These are phyloP conservation scores for Scaptomyza graminum DNA, from an alignment of 1,140 invertebrate genomes.

Conservation along the genomic window DNA sequence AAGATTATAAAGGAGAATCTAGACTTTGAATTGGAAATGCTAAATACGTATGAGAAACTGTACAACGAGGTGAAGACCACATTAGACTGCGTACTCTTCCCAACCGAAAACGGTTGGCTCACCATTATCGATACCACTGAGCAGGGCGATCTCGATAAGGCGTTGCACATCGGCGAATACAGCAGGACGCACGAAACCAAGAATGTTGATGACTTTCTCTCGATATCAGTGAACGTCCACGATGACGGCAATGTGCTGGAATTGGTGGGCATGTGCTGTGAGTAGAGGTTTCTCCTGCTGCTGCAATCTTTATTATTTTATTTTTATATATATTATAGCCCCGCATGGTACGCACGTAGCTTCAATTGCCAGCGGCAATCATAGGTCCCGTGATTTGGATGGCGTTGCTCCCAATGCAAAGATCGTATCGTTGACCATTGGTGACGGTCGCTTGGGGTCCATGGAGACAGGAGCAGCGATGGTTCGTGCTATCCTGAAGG, in stretches of 20 bases:
- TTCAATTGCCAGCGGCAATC: slow-evolving; percentile 96
- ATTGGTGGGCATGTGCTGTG: slow-evolving; percentile 96
- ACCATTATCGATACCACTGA: slow-evolving; percentile 84
- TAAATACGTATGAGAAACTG: slow-evolving; percentile 94
- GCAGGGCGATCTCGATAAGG: slow-evolving; percentile 90
- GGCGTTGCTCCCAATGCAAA: slow-evolving; percentile 98
- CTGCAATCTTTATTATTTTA: background rate
- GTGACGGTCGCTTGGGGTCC: slow-evolving; percentile 92
- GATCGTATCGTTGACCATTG: slow-evolving; percentile 96
- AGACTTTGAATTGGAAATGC: slow-evolving; percentile 92
- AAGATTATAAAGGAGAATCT: slow-evolving; percentile 95
- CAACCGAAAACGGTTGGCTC: slow-evolving; percentile 89
- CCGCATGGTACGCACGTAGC: slow-evolving; percentile 98
- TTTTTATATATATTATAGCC: slow-evolving; percentile 85
- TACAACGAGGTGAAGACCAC: slow-evolving; percentile 93
- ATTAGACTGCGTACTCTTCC: slow-evolving; percentile 97
- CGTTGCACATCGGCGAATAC: slow-evolving; percentile 93
- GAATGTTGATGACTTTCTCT: slow-evolving; percentile 93
- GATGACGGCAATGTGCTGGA: slow-evolving; percentile 96
- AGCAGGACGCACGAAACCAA: slow-evolving; percentile 91
- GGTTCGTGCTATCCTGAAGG: slow-evolving; percentile 94
- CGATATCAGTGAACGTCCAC: slow-evolving; percentile 96
- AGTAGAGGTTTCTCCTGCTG: slow-evolving; percentile 83
- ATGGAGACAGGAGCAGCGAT: slow-evolving; percentile 99
- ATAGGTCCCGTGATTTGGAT: slow-evolving; percentile 95